Percentiles rank a stretch among this genome's conserved stretches.
Conservation (phyloP, 1,140 invertebrate species). For the Drosophila dunni region DNA sequence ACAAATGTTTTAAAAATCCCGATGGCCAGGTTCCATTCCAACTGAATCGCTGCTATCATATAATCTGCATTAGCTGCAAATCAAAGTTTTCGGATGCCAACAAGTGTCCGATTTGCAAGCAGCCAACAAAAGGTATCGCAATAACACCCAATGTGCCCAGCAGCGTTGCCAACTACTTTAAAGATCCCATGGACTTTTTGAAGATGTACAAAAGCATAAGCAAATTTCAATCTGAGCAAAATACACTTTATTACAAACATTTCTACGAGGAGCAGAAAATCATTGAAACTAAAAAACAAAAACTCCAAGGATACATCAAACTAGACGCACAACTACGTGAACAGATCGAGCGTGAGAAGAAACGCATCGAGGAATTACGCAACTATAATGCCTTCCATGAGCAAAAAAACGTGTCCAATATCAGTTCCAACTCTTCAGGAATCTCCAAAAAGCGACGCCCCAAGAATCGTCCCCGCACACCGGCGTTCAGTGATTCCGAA, state of each 20-base stretch:
- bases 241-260: constrained; percentile 22
- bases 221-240: constrained; percentile 54
- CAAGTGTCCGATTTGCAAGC: constrained; percentile 46
- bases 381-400: constrained; percentile 39
- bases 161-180: constrained; percentile 48
- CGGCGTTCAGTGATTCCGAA: constrained; percentile 5
- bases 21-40: constrained; percentile 13
- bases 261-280: constrained; percentile 13
- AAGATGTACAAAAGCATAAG: constrained; percentile 46
- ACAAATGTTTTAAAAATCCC: constrained; percentile 40
- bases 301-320: constrained; percentile 45
- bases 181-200: constrained; percentile 37
- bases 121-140: neutral
- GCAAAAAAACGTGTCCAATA: neutral
- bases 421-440: constrained; percentile 1
- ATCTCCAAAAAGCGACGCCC: neutral
- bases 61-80: constrained; percentile 43
- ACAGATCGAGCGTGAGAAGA: constrained; percentile 33
- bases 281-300: neutral
- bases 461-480: constrained; percentile 13
- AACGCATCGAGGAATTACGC: constrained; percentile 30
- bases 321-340: constrained; percentile 40
- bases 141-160: constrained; percentile 49
- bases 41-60: constrained; percentile 54
- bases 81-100: neutral